Base-by-base conservation (phyloP, 2,888 invertebrate genomes). In the Fragum fragum region DNA sequence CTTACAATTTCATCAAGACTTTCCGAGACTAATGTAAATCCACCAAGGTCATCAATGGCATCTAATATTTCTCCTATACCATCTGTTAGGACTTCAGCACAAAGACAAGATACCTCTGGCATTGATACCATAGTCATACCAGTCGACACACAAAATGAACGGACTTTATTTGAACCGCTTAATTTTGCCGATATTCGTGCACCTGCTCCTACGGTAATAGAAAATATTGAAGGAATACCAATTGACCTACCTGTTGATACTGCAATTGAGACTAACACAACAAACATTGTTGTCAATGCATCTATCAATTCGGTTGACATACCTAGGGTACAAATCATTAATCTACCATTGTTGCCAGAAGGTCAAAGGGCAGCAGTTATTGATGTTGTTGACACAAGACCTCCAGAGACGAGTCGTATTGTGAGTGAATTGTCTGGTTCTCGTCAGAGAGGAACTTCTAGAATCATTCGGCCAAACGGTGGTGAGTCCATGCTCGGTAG, bases 311-410 rank as follows among this genome's bases (percentile, higher is more conserved):
- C 21, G 11, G 21, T 21, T 36, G n/a, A 23, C 21, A 16, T 23
- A 16, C 79, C 79, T 11, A 47, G 29, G 3, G 81, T 84, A 7
- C 74, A 77, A 28, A 75, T 84, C 3, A 78, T 84, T 36, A 78
- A 84, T 69, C 72, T 84, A 11, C 80, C 80, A 21, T 73, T 84
- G 11, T 39, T 76, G 26, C 84, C 84, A 0, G 84, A 84, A 47
- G 84, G 84, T 1, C 80, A 80, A 32, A 80, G 75, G 21, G 81
- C 81, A 23, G 84, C 84, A 0, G 23, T 83, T n/a, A 52, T 83
- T 1, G 76, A 83, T 55, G 32, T 82, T 66, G 42, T 66, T 16
- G 66, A 66, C 21, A 39, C n/a, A 1, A 16, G 66, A 23, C 66
- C 9, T n/a, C 66, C 66, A 21, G 66, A 42, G 36, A n/a, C 66